Evolutionary conservation across 2,888 invertebrate species (phyloP).

Genomic region (Cephus nigrinus): DNA sequence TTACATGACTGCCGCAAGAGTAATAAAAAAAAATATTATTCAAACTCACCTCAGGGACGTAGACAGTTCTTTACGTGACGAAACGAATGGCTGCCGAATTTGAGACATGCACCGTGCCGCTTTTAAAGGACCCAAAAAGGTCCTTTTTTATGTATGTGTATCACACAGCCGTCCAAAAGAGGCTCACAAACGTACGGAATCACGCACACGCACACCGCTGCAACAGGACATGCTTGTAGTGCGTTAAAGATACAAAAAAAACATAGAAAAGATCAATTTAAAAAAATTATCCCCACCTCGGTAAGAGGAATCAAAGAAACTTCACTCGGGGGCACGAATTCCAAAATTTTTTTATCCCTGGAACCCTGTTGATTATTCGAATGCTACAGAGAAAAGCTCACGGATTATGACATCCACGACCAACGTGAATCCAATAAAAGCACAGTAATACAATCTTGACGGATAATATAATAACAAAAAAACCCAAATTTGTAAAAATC

Average conservation of each 20-base stretch:
- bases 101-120: conserved; percentile 54
- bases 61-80: conserved; percentile 48
- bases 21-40: not conserved
- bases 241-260: not conserved
- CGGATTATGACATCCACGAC: not conserved
- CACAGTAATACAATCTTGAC: not conserved
- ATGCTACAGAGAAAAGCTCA: not conserved
- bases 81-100: conserved; percentile 44
- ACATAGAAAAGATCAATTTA: not conserved
- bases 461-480: not conserved
- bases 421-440: not conserved
- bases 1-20: too few species aligned
- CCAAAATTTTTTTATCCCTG: not conserved
- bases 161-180: conserved; percentile 9
- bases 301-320: not conserved
- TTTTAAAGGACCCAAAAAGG: conserved; percentile 43
- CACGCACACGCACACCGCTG: not conserved
- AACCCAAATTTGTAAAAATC: not conserved
- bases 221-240: not conserved
- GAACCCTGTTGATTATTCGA: not conserved
- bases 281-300: not conserved
- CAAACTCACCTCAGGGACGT: conserved; percentile 53
- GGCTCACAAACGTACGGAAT: not conserved
- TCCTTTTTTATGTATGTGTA: conserved; percentile 33
- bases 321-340: not conserved